These are phyloP conservation scores for Lepidothrix coronata DNA, from an alignment of 2,113 vertebrate genomes.

Conservation along the genomic window DNA sequence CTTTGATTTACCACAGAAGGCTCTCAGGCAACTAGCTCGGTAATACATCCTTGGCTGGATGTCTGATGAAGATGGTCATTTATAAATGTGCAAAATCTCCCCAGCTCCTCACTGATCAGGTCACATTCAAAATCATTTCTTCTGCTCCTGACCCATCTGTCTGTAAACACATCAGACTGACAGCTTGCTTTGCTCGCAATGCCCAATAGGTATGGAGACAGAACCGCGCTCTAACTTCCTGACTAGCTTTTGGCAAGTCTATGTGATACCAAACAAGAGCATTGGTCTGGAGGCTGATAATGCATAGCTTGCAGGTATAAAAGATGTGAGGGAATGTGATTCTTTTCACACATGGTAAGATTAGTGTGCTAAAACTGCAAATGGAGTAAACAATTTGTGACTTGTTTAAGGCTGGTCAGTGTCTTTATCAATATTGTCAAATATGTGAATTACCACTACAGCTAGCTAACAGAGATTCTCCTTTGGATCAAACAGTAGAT, in stretches of 20 bases:
- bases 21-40: not conserved
- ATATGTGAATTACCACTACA: not conserved
- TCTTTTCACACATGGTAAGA: not conserved
- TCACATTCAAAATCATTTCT: constrained; percentile 31
- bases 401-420: not conserved
- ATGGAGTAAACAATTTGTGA: not conserved
- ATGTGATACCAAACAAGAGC: not conserved
- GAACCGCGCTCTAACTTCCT: not conserved
- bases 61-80: constrained; percentile 34
- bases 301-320: not conserved
- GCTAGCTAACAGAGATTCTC: not conserved
- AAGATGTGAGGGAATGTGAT: not conserved
- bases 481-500: not conserved
- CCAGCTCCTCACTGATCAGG: not conserved
- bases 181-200: not conserved
- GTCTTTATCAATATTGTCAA: not conserved
- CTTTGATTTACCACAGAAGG: not conserved
- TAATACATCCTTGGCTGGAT: not conserved
- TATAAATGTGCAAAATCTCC: constrained; percentile 27
- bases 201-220: not conserved
- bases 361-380: not conserved
- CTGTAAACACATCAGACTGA: constrained; percentile 7
- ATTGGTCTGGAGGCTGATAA: not conserved
- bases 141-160: not conserved
- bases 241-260: not conserved